Evolutionary conservation across 2,888 invertebrate genomes (phyloP), one percentile per base, ranked within the genome.

Genomic region (Frankliniella fusca): DNA sequence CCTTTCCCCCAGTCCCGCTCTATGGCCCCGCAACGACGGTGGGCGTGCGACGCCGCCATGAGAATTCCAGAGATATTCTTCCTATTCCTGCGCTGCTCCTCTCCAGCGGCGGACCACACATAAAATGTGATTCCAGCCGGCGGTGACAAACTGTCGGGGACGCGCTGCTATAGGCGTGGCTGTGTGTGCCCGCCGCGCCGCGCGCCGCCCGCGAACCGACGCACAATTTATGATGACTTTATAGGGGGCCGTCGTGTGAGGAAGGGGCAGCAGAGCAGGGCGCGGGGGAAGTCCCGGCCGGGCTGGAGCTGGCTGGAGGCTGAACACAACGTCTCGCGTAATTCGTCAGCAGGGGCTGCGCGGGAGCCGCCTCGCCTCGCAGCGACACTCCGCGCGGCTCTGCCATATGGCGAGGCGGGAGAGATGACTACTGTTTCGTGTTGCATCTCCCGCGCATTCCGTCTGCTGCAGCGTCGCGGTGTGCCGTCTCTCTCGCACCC

Each of bases 141-240:
- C 61, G 20, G 61, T 61, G 61, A 76, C 70, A 70, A 70, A 70
- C 3, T 61, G 61, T n/a, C 61, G 61, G 61, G 15, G 70, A 76
- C 9, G 23, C 23, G 12, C n/a, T n/a, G n/a, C n/a, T n/a, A n/a
- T n/a, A n/a, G n/a, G 70, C 70, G 8, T 11, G 27, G 23, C 54
- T 1, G 54, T 20, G 54, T 20, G 12, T 5, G 15, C 18, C 70
- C 0, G 70, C 70, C n/a, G 70, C 23, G 70, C 70, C 70, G 70
- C 70, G 23, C 54, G 54, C 2, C 9, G 50, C 50, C 50, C 54
- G 23, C 70, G 27, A 23, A 38, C 38, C 38, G 38, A 76, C 70
- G 27, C 70, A 27, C 70, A 27, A 76, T 76, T 76, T 76, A 76
- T 76, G 70, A 76, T 12, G 70, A 76, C 70, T 76, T 76, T 70